phyloP scores from a whole-genome alignment of 2,888 invertebrate genomes.

The Lucinisca nassula region DNA sequence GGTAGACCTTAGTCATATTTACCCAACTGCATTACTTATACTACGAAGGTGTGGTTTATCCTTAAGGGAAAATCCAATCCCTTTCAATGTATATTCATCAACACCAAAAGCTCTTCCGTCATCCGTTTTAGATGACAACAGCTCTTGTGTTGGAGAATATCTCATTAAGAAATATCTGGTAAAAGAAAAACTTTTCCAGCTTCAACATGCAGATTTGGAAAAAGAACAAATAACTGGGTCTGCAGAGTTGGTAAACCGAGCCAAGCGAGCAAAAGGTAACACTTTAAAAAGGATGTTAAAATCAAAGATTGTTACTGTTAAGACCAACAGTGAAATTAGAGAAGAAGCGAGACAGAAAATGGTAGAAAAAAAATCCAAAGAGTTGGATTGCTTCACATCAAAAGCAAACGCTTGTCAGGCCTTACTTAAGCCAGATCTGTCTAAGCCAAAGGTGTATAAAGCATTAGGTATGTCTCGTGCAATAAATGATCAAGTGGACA shows the following conservation, averaged over 20 bases:
- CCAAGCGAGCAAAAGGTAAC: conserved; percentile 1
- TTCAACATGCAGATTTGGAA: not conserved
- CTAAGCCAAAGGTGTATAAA: conserved; percentile 31
- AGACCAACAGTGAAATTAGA: conserved; percentile 10
- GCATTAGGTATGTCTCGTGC: not conserved
- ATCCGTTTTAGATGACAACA: conserved; percentile 5
- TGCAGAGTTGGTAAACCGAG: not conserved
- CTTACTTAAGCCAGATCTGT: not conserved
- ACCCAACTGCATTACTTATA: conserved; percentile 8
- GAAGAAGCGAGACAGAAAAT: not conserved
- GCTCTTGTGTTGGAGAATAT: not conserved
- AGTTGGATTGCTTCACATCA: conserved; percentile 1
- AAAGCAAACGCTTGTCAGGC: conserved; percentile 27
- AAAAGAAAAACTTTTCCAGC: conserved; percentile 10
- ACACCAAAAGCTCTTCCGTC: not conserved
- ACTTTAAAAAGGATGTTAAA: conserved; percentile 13
- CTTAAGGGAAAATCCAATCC: not conserved
- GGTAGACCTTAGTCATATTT: conserved; percentile 2
- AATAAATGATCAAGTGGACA: not conserved
- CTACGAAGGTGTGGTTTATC: conserved; percentile 30
- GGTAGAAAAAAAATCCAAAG: conserved; percentile 5
- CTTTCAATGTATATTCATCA: conserved; percentile 41
- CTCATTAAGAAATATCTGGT: not conserved
- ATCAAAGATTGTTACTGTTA: not conserved
- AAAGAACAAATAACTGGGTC: conserved; percentile 7